phyloP scores from a whole-genome alignment of 1,140 invertebrate species.

The Dufourea novaeangliae region DNA sequence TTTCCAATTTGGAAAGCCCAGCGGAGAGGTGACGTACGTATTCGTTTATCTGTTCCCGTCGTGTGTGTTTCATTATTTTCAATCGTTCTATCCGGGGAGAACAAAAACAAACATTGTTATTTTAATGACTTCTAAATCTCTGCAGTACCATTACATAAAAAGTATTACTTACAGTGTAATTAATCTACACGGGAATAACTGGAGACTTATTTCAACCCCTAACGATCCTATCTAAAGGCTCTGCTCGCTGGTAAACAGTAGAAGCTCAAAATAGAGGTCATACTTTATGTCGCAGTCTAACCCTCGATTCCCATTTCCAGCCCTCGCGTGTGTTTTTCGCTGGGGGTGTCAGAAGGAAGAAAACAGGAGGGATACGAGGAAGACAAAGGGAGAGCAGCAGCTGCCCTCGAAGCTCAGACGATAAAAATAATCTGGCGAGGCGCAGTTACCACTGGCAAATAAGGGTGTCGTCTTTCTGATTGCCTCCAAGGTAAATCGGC shows the following conservation, averaged over 20 bases:
- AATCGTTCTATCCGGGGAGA: no score
- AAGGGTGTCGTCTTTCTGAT: conserved; percentile 65
- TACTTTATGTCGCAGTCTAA: conserved; percentile 15
- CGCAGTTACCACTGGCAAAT: conserved; percentile 52
- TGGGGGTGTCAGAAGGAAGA: conserved; percentile 44
- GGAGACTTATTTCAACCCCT: no score
- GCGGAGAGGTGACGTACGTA: no score
- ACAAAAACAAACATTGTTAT: no score
- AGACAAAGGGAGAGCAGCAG: conserved; percentile 7
- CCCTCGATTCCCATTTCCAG: conserved; percentile 19
- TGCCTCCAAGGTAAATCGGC: conserved; percentile 48
- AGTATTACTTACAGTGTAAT: no score
- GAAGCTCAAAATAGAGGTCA: neutral
- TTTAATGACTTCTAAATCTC: no score
- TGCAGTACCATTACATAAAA: no score
- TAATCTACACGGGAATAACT: no score
- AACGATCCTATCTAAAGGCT: neutral
- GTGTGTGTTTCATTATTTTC: no score
- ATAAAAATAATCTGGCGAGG: conserved; percentile 53
- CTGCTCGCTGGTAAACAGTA: neutral
- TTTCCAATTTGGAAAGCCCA: no score
- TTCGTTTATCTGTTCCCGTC: no score
- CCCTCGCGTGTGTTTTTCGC: conserved; percentile 42
- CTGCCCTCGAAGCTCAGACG: conserved; percentile 46
- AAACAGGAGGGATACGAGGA: conserved; percentile 26